Evolutionary conservation across 2,113 vertebrate species (phyloP), one percentile per base, ranked within the genome.

Genomic region (Carlito syrichta): DNA sequence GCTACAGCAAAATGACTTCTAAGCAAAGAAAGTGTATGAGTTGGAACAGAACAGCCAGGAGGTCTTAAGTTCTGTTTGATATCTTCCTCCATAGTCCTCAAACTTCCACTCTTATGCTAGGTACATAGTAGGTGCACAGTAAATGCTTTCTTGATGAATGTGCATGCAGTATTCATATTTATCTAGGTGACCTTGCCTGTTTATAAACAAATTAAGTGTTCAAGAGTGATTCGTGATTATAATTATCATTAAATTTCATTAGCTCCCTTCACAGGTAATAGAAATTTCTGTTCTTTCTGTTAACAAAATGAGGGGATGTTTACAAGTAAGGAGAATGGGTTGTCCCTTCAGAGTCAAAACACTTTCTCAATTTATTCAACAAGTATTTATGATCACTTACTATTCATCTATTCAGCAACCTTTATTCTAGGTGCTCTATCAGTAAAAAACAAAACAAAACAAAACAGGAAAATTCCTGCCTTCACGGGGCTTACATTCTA

Each of bases 381-480:
- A 45, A 68, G 32, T 62, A 83, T 86, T 73, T 82, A 54, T 56
- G 58, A 79, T 66, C 17, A 71, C 40, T 96, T 87, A 66, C 20
- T 78, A 83, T 50, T 50, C 50, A 19, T 60, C 20, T 78, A 83
- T 50, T 50, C 50, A 19, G 13, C n/a, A 50, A 5, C 56, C 60
- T 95, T 92, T 86, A 92, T 85, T 91, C 23, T 85, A 89, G 68
- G 66, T 66, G 66, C 84, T 93, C 63, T 22, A 86, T 71, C 3
- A 82, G 38, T 89, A 86, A n/a, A n/a, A n/a, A n/a, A n/a, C n/a
- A n/a, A n/a, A 89, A 43, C 25, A 94, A 83, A 92, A 88, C 10
- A 48, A 14, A n/a, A n/a, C n/a, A 93, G 52, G 38, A 54, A 92
- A 85, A n/a, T 14, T 50, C 66, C 40, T 83, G 50, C 32, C 43